Conservation (phyloP, 2,113 vertebrate species). For the Emydocephalus ijimae region DNA sequence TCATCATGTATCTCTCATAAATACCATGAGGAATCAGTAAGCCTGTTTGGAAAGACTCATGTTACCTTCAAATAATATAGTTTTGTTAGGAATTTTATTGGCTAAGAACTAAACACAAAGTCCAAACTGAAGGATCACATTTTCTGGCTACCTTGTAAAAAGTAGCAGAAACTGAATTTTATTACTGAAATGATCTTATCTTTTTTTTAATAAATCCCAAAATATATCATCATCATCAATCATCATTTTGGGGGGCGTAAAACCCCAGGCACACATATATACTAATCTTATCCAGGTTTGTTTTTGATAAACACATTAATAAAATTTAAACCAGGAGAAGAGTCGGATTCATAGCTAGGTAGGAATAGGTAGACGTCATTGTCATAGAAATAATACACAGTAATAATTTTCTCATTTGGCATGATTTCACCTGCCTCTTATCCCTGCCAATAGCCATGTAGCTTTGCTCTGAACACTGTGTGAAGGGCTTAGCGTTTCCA, state of each 20-base stretch:
- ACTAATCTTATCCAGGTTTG: neutral
- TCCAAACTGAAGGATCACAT: neutral
- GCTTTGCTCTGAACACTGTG: neutral
- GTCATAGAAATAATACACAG: no score
- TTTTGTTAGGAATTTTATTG: neutral
- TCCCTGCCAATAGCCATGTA: neutral
- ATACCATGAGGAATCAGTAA: conserved; percentile 9
- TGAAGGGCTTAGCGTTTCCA: neutral
- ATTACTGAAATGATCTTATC: neutral
- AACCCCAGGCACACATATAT: neutral
- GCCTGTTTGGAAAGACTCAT: conserved; percentile 26
- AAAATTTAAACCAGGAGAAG: neutral
- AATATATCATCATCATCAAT: neutral
- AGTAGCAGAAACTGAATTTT: neutral
- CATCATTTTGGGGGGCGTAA: neutral
- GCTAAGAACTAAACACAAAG: neutral
- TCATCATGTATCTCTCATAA: conserved; percentile 18
- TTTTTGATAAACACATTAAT: neutral
- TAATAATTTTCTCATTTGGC: no score
- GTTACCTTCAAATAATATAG: neutral
- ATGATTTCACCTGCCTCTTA: no score
- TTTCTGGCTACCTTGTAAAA: neutral
- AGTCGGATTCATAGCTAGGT: neutral
- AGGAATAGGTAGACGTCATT: neutral
- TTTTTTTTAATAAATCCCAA: neutral